These are phyloP conservation scores for Micromys minutus DNA, from an alignment of 2,113 vertebrate species.

Conservation along the genomic window DNA sequence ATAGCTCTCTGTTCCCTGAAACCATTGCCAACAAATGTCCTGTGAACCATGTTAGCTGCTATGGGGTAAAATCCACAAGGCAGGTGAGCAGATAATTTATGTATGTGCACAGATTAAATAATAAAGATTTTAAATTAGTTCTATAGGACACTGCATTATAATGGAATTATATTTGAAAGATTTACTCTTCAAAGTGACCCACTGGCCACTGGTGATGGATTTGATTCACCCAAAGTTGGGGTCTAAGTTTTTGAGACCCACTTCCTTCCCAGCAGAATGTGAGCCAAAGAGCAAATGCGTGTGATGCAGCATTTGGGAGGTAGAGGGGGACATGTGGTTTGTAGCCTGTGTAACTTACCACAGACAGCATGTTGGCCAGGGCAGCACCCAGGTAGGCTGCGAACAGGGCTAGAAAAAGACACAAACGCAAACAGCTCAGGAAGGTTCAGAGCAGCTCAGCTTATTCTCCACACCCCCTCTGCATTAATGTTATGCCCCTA, in stretches of 20 bases:
- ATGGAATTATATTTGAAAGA: slow-evolving; percentile 3
- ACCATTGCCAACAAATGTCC: background rate
- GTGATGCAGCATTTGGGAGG: background rate
- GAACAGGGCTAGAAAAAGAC: slow-evolving; percentile 86
- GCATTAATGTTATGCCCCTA: background rate
- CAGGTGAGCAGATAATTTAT: background rate
- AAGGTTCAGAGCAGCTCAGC: background rate
- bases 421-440: background rate
- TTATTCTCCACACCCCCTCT: background rate
- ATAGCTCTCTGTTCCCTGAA: background rate
- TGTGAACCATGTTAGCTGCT: background rate
- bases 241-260: background rate
- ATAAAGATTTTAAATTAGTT: background rate
- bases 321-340: background rate
- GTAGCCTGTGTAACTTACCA: slow-evolving; percentile 83
- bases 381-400: slow-evolving; percentile 93
- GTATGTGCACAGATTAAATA: background rate
- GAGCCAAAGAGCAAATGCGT: background rate
- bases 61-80: background rate
- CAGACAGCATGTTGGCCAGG: slow-evolving; percentile 90
- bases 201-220: background rate
- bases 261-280: background rate
- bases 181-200: background rate
- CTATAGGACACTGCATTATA: background rate
- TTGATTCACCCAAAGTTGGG: background rate